Conservation (phyloP, 1,140 invertebrate genomes). For the Bombus consobrinus region DNA sequence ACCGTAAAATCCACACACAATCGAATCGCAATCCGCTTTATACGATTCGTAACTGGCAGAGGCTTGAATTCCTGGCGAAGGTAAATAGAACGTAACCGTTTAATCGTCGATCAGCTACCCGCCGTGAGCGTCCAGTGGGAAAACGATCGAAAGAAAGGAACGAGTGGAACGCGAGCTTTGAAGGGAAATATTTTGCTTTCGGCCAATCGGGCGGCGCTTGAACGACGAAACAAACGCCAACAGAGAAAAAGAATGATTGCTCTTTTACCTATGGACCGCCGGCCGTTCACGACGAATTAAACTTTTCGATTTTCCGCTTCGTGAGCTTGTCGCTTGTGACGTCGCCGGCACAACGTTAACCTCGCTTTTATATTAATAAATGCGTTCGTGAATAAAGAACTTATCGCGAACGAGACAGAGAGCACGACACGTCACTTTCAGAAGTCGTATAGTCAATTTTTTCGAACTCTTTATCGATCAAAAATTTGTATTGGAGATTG, state of each 20-base stretch:
- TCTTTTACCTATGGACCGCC: background rate
- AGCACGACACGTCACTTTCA: background rate
- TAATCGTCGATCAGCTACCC: conserved; percentile 10
- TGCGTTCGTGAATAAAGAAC: background rate
- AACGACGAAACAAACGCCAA: background rate
- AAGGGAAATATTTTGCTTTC: conserved; percentile 13
- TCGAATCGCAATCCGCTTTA: conserved; percentile 2
- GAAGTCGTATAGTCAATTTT: background rate
- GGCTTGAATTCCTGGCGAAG: background rate
- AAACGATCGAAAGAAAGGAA: background rate
- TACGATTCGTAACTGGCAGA: background rate
- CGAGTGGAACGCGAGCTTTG: background rate
- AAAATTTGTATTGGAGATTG: background rate
- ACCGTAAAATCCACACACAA: background rate
- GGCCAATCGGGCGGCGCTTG: background rate
- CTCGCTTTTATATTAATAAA: background rate
- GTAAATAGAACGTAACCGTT: background rate
- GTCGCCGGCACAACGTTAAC: background rate
- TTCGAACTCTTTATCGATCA: background rate
- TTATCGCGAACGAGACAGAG: background rate
- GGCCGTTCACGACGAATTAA: conserved; percentile 8
- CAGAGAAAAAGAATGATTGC: background rate
- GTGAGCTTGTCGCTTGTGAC: background rate
- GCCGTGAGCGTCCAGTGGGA: background rate
- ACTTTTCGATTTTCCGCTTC: conserved; percentile 1